Percentiles rank a stretch among this genome's conserved stretches.
These are phyloP conservation scores for Epistrophe eligans DNA, from an alignment of 2,888 invertebrate species.

Conservation along the genomic window DNA sequence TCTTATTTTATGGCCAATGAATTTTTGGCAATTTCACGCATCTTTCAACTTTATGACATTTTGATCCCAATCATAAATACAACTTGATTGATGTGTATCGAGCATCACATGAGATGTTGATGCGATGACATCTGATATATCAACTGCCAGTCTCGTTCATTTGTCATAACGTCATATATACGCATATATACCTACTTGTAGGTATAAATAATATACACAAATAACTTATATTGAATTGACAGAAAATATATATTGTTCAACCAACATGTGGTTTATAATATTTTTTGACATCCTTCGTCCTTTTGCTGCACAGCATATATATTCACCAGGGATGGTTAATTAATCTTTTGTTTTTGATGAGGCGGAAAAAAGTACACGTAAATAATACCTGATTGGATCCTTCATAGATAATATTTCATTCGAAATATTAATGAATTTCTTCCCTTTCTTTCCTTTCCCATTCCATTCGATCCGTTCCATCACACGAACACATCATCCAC, in stretches of 20 bases:
- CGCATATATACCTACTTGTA: too few species aligned
- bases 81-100: constrained; percentile 63
- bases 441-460: neutral
- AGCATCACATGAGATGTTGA: constrained; percentile 28
- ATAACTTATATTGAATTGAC: constrained; percentile 28
- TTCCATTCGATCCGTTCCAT: too few species aligned
- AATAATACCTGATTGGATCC: constrained; percentile 55
- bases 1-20: constrained; percentile 61
- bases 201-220: neutral
- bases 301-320: neutral
- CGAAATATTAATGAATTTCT: constrained; percentile 61
- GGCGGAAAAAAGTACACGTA: neutral
- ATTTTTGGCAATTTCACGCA: constrained; percentile 58
- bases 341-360: constrained; percentile 46
- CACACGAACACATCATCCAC: neutral
- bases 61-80: constrained; percentile 60
- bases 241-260: constrained; percentile 39
- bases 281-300: constrained; percentile 17
- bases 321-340: constrained; percentile 39
- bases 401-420: constrained; percentile 57
- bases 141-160: constrained; percentile 17
- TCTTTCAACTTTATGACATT: constrained; percentile 66
- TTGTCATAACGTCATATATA: neutral
- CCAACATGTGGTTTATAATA: constrained; percentile 31
- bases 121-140: constrained; percentile 48